Evolutionary conservation across 2,113 vertebrate genomes (phyloP).

Genomic region (Aegithalos caudatus): DNA sequence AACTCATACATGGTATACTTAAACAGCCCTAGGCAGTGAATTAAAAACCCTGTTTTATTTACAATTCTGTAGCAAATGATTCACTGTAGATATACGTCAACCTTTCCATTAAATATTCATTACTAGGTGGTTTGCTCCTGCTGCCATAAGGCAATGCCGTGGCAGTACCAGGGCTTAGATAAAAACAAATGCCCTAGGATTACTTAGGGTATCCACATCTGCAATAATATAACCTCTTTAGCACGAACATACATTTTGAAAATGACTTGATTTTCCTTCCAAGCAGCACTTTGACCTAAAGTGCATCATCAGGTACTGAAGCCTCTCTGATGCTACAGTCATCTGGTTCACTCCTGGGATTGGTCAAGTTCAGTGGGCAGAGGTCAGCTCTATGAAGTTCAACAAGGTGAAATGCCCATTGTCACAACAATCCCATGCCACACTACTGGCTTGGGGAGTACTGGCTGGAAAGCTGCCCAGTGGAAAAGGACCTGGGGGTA

Average conservation of each 20-base stretch:
- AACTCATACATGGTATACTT: background rate
- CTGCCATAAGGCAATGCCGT: background rate
- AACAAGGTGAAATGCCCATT: background rate
- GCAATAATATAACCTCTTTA: background rate
- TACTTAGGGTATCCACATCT: background rate
- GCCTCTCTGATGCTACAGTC: background rate
- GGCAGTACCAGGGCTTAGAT: background rate
- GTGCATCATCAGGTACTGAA: background rate
- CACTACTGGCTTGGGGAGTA: background rate
- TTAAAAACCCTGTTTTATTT: constrained; percentile 45
- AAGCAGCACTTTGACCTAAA: background rate
- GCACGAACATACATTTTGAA: background rate
- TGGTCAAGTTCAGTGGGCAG: background rate
- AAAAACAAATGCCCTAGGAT: background rate
- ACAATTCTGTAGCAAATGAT: constrained; percentile 22
- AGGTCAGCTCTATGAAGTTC: background rate
- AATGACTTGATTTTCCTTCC: background rate
- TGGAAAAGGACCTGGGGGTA: background rate
- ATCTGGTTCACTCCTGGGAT: background rate
- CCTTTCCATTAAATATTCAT: constrained; percentile 15
- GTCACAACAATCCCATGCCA: background rate
- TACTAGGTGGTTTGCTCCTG: background rate
- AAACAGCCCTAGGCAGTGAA: background rate
- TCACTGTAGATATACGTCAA: background rate
- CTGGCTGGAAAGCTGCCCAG: background rate